These are phyloP conservation scores for Drosophila ogumai DNA, from an alignment of 1,140 invertebrate species.

Conservation along the genomic window DNA sequence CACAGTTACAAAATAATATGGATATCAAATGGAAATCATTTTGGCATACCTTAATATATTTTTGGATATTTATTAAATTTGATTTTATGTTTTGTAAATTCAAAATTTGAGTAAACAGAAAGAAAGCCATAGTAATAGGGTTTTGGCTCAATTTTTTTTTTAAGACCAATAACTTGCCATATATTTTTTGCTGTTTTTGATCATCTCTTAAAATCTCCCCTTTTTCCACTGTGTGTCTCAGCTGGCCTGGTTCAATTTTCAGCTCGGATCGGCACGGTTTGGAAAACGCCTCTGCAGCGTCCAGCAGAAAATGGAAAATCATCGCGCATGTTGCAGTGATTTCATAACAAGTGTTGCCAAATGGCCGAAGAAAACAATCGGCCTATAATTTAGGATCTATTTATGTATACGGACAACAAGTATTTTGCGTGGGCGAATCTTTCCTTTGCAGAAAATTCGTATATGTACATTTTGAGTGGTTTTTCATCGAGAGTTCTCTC, in stretches of 20 bases:
- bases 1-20: background rate
- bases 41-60: background rate
- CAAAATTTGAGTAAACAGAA: background rate
- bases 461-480: conserved; percentile 42
- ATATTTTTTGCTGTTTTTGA: background rate
- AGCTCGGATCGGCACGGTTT: conserved; percentile 21
- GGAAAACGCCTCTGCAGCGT: conserved; percentile 58
- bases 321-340: conserved; percentile 39
- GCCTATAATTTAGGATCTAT: conserved; percentile 54
- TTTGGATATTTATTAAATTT: background rate
- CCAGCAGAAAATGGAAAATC: conserved; percentile 64
- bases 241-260: conserved; percentile 68
- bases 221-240: conserved; percentile 22
- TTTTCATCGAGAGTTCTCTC: conserved; percentile 39
- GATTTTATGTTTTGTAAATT: background rate
- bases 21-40: background rate
- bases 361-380: conserved; percentile 42
- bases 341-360: conserved; percentile 81
- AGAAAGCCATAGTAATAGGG: background rate
- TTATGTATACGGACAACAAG: conserved; percentile 35
- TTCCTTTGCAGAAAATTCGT: conserved; percentile 62
- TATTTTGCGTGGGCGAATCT: conserved; percentile 64
- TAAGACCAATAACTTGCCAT: background rate
- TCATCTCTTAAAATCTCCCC: background rate
- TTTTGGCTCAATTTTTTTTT: background rate